These are phyloP conservation scores for Maniola hyperantus DNA, from an alignment of 2,888 invertebrate genomes.

Conservation along the genomic window DNA sequence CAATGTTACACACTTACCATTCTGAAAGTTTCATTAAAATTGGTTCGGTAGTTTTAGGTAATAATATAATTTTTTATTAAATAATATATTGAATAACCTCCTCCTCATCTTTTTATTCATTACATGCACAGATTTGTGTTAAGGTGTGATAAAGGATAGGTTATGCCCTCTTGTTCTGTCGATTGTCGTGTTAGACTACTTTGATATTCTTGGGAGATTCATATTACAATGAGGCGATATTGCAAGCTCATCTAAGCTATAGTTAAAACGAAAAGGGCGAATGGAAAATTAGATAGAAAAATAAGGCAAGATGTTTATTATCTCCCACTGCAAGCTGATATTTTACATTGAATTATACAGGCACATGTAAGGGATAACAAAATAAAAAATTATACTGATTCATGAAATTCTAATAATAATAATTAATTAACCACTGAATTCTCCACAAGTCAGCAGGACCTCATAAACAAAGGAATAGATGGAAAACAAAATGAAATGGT, in stretches of 20 bases:
- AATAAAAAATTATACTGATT: constrained; percentile 80
- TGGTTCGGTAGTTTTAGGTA: not conserved
- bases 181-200: constrained; percentile 31
- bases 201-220: constrained; percentile 43
- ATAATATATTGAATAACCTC: not conserved
- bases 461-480: constrained; percentile 81
- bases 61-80: not conserved
- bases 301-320: constrained; percentile 79
- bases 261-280: constrained; percentile 51
- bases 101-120: not conserved
- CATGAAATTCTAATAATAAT: constrained; percentile 70
- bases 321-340: constrained; percentile 76
- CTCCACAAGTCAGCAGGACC: constrained; percentile 79
- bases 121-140: too few species aligned
- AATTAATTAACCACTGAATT: constrained; percentile 74
- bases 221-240: constrained; percentile 9
- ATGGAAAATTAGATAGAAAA: constrained; percentile 68
- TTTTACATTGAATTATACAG: constrained; percentile 74
- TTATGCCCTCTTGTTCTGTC: constrained; percentile 64
- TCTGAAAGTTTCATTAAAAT: not conserved
- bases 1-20: not conserved
- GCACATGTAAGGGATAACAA: constrained; percentile 78
- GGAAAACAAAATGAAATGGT: constrained; percentile 63
- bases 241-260: constrained; percentile 27
- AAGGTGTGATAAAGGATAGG: constrained; percentile 46